A percentile compares a stretch with the other conserved stretches of the same genome.
These are phyloP conservation scores for Mixornis gularis DNA, from an alignment of 2,113 vertebrate species.

Conservation along the genomic window DNA sequence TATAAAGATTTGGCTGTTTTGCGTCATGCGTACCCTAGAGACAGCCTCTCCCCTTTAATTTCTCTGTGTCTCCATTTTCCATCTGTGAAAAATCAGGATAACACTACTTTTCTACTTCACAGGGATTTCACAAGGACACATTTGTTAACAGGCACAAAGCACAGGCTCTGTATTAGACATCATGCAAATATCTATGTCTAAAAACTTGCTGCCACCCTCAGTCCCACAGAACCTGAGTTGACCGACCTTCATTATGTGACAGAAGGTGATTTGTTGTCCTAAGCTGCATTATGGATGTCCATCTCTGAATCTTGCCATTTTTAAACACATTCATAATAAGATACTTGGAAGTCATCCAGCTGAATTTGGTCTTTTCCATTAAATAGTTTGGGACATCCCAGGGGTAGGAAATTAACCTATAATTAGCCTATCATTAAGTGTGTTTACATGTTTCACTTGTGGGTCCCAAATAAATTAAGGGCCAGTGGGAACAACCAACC, in stretches of 20 bases:
- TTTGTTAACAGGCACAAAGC: slow-evolving; percentile 8
- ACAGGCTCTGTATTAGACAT: not conserved
- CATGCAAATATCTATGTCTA: not conserved
- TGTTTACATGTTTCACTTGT: not conserved
- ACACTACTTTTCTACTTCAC: slow-evolving; percentile 32
- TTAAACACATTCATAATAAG: not conserved
- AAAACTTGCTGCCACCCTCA: not conserved
- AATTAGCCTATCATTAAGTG: not conserved
- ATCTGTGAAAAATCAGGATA: slow-evolving; percentile 62
- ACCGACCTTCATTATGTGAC: not conserved
- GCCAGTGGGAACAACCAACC: not conserved
- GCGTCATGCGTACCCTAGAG: slow-evolving; percentile 57
- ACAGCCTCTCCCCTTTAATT: slow-evolving; percentile 58
- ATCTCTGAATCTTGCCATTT: not conserved
- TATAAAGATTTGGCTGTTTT: slow-evolving; percentile 64
- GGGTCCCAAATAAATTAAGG: not conserved
- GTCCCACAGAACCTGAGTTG: not conserved
- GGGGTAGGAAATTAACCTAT: not conserved
- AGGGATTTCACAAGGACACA: slow-evolving; percentile 29
- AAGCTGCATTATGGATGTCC: not conserved
- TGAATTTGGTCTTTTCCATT: not conserved
- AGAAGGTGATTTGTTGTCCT: not conserved
- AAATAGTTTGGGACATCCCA: not conserved
- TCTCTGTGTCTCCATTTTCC: slow-evolving; percentile 47
- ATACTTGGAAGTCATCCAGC: not conserved